Percentiles rank a stretch among this genome's conserved stretches.
Evolutionary conservation across 2,113 vertebrate genomes (phyloP).

Genomic region (Melanerpes formicivorus): DNA sequence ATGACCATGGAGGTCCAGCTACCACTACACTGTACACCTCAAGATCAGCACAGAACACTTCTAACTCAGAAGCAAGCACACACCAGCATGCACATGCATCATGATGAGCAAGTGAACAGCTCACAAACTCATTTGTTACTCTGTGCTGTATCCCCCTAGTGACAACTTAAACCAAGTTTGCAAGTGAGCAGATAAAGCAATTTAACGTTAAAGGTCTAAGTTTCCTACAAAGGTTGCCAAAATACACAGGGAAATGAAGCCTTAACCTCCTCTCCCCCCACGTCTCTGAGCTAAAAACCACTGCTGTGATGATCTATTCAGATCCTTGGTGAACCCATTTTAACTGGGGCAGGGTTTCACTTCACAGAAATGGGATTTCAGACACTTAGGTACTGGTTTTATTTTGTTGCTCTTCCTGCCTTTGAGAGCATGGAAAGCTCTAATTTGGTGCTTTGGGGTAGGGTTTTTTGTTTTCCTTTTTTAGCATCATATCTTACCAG

Average conservation of each 20-base stretch:
- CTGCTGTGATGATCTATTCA: not conserved
- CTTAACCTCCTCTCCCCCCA: not conserved
- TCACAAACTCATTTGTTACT: not conserved
- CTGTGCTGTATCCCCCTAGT: not conserved
- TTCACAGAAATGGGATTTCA: not conserved
- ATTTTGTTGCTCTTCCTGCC: not conserved
- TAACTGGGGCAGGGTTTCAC: not conserved
- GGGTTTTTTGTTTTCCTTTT: not conserved
- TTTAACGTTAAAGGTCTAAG: not conserved
- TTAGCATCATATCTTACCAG: not conserved
- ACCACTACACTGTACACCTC: accelerated
- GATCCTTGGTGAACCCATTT: not conserved
- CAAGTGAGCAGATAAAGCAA: not conserved
- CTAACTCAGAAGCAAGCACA: not conserved
- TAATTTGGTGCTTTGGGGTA: not conserved
- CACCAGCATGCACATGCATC: too few species aligned
- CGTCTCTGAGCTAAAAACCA: not conserved
- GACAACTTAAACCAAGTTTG: not conserved
- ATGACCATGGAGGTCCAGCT: not conserved
- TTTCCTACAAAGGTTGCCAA: not conserved
- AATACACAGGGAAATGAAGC: not conserved
- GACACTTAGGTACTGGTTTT: not conserved
- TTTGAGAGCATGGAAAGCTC: not conserved
- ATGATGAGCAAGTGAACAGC: not conserved
- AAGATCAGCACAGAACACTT: not conserved